A percentile compares a stretch with the other conserved stretches of the same genome.
phyloP scores from a whole-genome alignment of 1,140 invertebrate genomes.

The Drosophila bocqueti region DNA sequence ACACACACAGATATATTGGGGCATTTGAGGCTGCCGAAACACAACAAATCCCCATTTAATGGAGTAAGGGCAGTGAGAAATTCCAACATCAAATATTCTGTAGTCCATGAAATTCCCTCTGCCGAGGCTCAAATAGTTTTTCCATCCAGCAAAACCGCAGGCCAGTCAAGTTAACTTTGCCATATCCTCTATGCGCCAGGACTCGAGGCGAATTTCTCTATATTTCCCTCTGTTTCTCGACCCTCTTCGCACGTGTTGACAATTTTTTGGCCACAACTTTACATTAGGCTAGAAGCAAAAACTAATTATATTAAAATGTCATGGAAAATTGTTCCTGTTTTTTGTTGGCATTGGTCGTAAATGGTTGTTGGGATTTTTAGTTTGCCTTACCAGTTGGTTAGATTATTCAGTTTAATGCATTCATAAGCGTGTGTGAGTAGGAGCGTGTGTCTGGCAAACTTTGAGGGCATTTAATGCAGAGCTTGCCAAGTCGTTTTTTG shows the following conservation, averaged over 20 bases:
- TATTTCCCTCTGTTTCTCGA: neutral
- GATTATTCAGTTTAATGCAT: conserved; percentile 47
- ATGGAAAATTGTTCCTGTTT: conserved; percentile 67
- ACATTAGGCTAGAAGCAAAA: conserved; percentile 78
- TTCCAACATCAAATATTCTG: conserved; percentile 72
- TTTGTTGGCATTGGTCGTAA: conserved; percentile 59
- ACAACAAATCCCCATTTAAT: conserved; percentile 77
- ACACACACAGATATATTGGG: conserved; percentile 49
- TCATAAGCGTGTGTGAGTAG: conserved; percentile 10
- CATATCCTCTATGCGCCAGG: conserved; percentile 37
- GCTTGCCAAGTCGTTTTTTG: conserved; percentile 72
- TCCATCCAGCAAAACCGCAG: conserved; percentile 28
- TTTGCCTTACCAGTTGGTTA: conserved; percentile 46
- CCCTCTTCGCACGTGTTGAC: conserved; percentile 62
- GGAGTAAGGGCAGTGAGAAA: conserved; percentile 62
- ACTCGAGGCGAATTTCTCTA: conserved; percentile 39
- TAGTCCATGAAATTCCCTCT: conserved; percentile 69
- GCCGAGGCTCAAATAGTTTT: conserved; percentile 71
- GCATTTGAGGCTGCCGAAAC: conserved; percentile 16
- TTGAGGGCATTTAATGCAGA: conserved; percentile 60
- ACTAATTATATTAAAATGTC: conserved; percentile 83
- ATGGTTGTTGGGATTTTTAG: conserved; percentile 61
- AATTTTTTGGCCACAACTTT: conserved; percentile 81
- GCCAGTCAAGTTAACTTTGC: conserved; percentile 69
- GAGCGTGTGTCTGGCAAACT: conserved; percentile 3